These are phyloP conservation scores for Alauda arvensis DNA, from an alignment of 2,797 vertebrate species.

Conservation along the genomic window DNA sequence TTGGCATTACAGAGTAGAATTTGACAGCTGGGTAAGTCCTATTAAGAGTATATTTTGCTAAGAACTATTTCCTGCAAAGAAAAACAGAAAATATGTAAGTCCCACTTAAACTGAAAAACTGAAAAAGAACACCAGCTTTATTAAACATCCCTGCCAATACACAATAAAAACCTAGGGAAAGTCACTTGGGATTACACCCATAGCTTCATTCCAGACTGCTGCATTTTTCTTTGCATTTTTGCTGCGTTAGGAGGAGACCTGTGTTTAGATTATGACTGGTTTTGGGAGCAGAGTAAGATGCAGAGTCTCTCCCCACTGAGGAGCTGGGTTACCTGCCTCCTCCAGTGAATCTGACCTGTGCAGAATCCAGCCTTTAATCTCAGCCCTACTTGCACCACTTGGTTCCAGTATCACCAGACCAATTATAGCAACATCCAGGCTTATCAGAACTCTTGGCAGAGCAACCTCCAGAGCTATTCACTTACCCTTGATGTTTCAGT, in stretches of 20 bases:
- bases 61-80: neutral
- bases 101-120: neutral
- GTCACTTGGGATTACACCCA: neutral
- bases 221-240: neutral
- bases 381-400: neutral
- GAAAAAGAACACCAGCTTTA: neutral
- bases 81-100: neutral
- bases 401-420: neutral
- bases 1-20: constrained; percentile 1
- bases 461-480: neutral
- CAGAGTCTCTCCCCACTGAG: neutral
- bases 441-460: neutral
- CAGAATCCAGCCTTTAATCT: neutral
- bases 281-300: neutral
- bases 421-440: constrained; percentile 1
- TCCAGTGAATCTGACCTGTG: neutral
- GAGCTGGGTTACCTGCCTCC: neutral
- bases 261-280: neutral
- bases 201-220: neutral
- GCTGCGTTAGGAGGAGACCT: neutral
- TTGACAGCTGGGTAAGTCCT: neutral
- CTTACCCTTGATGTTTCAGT: neutral
- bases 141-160: neutral
- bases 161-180: neutral
- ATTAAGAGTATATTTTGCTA: neutral